Evolutionary conservation across 2,113 vertebrate genomes (phyloP), one percentile per base, ranked within the genome.

Genomic region (Tympanuchus pallidicinctus): DNA sequence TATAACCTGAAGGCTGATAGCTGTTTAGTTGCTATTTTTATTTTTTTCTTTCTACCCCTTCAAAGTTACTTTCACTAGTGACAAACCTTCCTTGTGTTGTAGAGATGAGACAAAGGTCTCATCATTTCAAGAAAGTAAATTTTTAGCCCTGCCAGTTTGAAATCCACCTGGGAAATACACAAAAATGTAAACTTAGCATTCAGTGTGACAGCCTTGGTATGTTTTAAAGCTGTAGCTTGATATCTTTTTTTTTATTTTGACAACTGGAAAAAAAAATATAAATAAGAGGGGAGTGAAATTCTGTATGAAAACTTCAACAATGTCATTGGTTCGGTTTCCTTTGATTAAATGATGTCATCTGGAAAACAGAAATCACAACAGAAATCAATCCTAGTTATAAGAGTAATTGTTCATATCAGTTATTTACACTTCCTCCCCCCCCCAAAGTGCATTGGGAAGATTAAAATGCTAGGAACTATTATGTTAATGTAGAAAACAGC

Each of bases 1-100:
- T 47, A 36, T 92, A 78, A 93, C 75, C 54, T 74, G 24, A 85
- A 73, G 56, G 78, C 57, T 96, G 83, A 87, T 81, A 93, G 45
- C 12, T 91, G 21, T 19, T 54, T 25, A 61, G 28, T 57, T 73
- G 36, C 21, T 32, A 10, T 24, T 18, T 6, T 6, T 22, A 25
- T 11, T 15, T 42, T 16, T 38, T 42, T 13, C 2, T 21, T 67
- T 38, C 28, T 47, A 43, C 10, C 4, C 3, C 7, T 75, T 92
- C 27, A 21, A 71, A 84, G 48, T 82, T 83, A 17, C 14, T 82
- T 80, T 93, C 87, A 19, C 32, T 85, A 38, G 36, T n/a, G 74
- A 70, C 30, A 61, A 82, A 63, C 12, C 27, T 73, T 82, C 2
- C 1, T 34, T 79, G 13, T 76, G 27, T 50, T 76, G 57, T 38